Base-by-base conservation (phyloP, 1,140 invertebrate genomes). In the Geopemphigus sp. region DNA sequence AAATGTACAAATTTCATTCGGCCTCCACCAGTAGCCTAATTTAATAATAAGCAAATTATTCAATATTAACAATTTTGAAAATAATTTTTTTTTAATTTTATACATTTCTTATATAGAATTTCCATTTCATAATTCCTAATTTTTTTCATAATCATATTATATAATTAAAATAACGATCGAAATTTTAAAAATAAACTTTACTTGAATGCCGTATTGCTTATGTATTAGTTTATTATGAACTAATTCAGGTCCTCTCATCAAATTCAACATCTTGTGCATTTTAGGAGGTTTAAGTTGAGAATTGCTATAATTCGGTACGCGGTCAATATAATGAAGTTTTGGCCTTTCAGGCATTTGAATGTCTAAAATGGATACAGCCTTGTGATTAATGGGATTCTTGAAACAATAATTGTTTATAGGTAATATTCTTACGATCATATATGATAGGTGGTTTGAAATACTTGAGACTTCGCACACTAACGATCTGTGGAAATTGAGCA, bases 141-240 rank as follows among this genome's bases (percentile, higher is more conserved):
- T 4, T 3, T 8, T 39, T 39, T 39, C 8, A 8, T 39, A n/a
- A n/a, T 39, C 8, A 39, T 39, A 39, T 8, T 39, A 39, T 39
- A 8, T 39, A 39, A 39, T 39, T 39, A 3, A 39, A 39, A 39
- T 39, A 39, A 39, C 32, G 8, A 39, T 39, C 8, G 8, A 39
- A 4, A 39, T 39, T 39, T 39, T 39, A 39, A 39, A 39, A 3
- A 50, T 56, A 19, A 82, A 82, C 87, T 88, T 87, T 89, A 95
- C 94, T 84, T 95, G 88, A 82, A 99, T 92, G 45, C 94, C 97
- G 90, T 90, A 98, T 83, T 98, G 95, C 83, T 93, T 92, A 83
- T 97, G 92, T 72, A 94, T 87, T 5, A 99, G 86, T 64, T 88
- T 88, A 84, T 94, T 98, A 82, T 97, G 94, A 64, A 95, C 83